Percentiles rank a stretch among this genome's conserved stretches.
phyloP scores from a whole-genome alignment of 2,113 vertebrate genomes.

The Cynopterus brachyotis region DNA sequence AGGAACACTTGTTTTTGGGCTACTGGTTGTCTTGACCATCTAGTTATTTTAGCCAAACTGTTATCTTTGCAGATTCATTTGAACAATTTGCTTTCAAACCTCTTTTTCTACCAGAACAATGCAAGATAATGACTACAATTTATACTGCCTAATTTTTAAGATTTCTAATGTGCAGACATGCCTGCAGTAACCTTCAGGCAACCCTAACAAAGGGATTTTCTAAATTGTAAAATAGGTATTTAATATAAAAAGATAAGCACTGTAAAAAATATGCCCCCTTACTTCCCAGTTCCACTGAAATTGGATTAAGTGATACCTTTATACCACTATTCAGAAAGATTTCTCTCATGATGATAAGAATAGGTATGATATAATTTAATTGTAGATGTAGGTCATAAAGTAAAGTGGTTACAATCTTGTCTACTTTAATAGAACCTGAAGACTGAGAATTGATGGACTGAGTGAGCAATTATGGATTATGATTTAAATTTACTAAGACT shows the following conservation, averaged over 20 bases:
- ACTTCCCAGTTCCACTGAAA: background rate
- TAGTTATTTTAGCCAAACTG: background rate
- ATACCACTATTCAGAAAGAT: background rate
- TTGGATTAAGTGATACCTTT: background rate
- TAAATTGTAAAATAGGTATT: background rate
- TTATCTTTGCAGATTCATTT: background rate
- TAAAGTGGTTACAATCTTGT: background rate
- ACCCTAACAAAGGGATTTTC: background rate
- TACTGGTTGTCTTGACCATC: background rate
- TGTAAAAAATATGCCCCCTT: background rate
- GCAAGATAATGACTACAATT: background rate
- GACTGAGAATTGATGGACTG: background rate
- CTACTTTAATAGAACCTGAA: background rate
- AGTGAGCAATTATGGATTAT: background rate
- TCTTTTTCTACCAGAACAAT: background rate
- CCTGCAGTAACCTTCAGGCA: background rate
- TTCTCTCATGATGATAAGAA: background rate
- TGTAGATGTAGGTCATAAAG: background rate
- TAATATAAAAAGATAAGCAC: background rate
- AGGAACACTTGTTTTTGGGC: background rate
- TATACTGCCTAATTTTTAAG: background rate
- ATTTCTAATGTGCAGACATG: background rate
- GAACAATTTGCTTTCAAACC: background rate
- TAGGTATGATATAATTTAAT: constrained; percentile 21
- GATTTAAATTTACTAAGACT: constrained; percentile 21